A percentile compares a stretch with the other conserved stretches of the same genome.
Conservation (phyloP, 2,888 invertebrate genomes). For the Chloroclystis v-ata region DNA sequence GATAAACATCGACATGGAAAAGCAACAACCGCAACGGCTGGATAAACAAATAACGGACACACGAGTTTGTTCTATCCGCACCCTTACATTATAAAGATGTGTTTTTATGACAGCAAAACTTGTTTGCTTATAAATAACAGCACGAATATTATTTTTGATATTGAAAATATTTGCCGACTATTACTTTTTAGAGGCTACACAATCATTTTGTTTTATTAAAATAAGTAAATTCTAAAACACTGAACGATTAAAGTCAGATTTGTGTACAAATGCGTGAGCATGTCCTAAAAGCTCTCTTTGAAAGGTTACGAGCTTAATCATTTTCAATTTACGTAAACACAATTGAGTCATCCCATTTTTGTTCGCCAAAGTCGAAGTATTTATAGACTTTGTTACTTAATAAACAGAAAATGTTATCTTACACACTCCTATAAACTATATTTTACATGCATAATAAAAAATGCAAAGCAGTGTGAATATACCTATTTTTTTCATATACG, state of each 20-base stretch:
- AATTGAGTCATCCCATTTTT: no score
- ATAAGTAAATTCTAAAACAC: no score
- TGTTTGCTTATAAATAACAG: slow-evolving; percentile 34
- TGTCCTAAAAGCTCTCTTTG: no score
- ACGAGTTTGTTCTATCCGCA: slow-evolving; percentile 24
- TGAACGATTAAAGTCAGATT: no score
- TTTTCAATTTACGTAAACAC: no score
- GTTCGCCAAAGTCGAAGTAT: no score
- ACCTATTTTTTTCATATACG: slow-evolving; percentile 42
- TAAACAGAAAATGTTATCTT: slow-evolving; percentile 41
- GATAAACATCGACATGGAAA: slow-evolving; percentile 24
- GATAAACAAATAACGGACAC: slow-evolving; percentile 28
- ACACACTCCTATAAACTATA: slow-evolving; percentile 69
- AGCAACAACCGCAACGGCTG: slow-evolving; percentile 25
- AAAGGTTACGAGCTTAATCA: no score
- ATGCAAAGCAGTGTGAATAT: slow-evolving; percentile 73
- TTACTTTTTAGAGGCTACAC: background rate
- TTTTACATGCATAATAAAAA: slow-evolving; percentile 74
- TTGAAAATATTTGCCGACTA: slow-evolving; percentile 28
- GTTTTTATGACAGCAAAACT: slow-evolving; percentile 51
- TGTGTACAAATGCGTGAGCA: no score
- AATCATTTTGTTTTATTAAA: no score
- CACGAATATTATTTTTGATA: slow-evolving; percentile 36
- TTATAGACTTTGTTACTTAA: slow-evolving; percentile 13
- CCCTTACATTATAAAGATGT: slow-evolving; percentile 31